Evolutionary conservation across 2,113 vertebrate genomes (phyloP), one percentile per base, ranked within the genome.

Genomic region (Clarias macrocephalus): DNA sequence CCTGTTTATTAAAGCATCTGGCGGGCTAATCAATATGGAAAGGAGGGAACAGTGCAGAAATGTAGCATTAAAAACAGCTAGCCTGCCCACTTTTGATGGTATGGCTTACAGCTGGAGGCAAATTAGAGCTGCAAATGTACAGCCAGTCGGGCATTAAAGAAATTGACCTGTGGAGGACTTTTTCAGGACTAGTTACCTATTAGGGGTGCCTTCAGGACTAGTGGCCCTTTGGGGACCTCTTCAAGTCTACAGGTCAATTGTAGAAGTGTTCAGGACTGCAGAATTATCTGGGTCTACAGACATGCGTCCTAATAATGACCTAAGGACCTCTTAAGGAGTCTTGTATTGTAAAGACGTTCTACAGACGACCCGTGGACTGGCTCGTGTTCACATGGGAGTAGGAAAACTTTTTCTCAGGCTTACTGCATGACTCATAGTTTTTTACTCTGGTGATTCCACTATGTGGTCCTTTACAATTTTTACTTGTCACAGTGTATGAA

Each of bases 21-120:
- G 52, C 52, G 48, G 10, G n/a, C 13, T 81, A 48, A 81, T 70
- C 63, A 37, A 70, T 59, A 81, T 59, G 23, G 48, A 65, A 81
- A 19, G 48, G n/a, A 57, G 65, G 81, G 85, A 60, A 62, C 83
- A 23, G 56, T 62, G 30, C 23, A 15, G 84, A 85, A 85, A 85
- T 30, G 15, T 66, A 66, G 6, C 62, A 54, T 80, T 70, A 86
- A 70, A 48, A 79, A 70, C 33, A 3, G 16, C 76, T 57, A 42
- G 30, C 85, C n/a, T 21, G 75, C 59, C 12, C n/a, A n/a, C 85
- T 52, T 86, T 52, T 48, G 60, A 70, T 21, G 15, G 3, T 54
- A 16, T n/a, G 25, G 25, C 16, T 72, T 80, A 86, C n/a, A 68
- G 62, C 62, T 56, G 76, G 62, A 80, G 84, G 75, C 75, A 86